Conservation (phyloP, 2,797 vertebrate species). For the Eidolon dupreanum region DNA sequence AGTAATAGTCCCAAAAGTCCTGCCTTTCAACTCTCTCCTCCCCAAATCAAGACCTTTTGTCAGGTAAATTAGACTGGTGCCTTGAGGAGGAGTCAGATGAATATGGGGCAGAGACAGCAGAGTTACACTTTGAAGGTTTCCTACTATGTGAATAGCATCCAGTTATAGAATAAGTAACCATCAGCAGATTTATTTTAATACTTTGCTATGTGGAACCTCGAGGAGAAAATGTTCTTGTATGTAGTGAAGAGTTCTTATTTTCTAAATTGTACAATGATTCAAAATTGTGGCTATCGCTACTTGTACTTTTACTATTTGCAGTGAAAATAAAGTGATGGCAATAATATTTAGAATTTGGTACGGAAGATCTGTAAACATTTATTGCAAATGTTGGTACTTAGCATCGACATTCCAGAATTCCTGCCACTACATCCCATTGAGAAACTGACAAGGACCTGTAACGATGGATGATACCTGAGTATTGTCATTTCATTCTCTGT, state of each 20-base stretch:
- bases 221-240: not conserved
- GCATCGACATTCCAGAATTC: not conserved
- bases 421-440: not conserved
- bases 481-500: not conserved
- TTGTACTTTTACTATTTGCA: conserved; percentile 32
- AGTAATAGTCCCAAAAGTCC: not conserved
- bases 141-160: not conserved
- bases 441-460: not conserved
- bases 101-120: not conserved
- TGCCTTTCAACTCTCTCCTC: not conserved
- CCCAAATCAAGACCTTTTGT: not conserved
- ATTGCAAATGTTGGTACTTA: not conserved
- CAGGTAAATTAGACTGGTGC: conserved; percentile 34
- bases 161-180: not conserved
- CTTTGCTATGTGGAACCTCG: conserved; percentile 3
- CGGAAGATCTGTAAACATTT: not conserved
- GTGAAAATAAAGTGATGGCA: not conserved
- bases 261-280: not conserved
- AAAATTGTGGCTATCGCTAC: not conserved
- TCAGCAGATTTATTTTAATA: conserved; percentile 60
- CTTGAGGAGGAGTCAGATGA: conserved; percentile 9
- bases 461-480: not conserved
- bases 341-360: not conserved
- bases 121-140: not conserved
- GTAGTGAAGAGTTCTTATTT: not conserved